phyloP scores from a whole-genome alignment of 2,888 invertebrate species.

The Ashinkailepas kermadecensis region DNA sequence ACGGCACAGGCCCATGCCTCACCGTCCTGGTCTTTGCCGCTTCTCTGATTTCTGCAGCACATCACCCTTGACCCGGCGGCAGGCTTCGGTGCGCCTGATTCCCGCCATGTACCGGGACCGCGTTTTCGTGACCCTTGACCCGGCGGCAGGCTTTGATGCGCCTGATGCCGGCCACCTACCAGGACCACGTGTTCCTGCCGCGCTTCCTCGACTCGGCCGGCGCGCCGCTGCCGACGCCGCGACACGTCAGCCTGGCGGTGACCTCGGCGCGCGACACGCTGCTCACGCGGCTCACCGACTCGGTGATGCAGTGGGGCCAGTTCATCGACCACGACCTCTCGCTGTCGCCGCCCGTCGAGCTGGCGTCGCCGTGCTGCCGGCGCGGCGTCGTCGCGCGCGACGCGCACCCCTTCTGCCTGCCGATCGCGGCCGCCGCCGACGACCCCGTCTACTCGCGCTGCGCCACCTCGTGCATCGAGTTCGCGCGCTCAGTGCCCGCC shows the following conservation, averaged over 20 bases:
- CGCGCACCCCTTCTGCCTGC: slow-evolving; percentile 3
- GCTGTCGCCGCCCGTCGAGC: slow-evolving; percentile 29
- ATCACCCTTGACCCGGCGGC: no score
- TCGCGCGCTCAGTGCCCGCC: not conserved
- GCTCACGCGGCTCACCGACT: slow-evolving; percentile 61
- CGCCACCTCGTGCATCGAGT: not conserved
- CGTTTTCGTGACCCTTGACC: slow-evolving; percentile 26
- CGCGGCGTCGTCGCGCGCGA: not conserved
- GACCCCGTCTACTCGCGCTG: not conserved
- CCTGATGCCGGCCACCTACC: slow-evolving; percentile 21
- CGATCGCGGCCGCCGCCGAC: not conserved
- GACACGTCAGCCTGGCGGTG: slow-evolving; percentile 62
- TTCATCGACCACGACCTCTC: slow-evolving; percentile 34
- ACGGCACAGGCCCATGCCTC: no score
- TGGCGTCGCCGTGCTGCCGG: not conserved
- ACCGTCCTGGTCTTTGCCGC: no score
- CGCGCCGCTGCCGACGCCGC: slow-evolving; percentile 59
- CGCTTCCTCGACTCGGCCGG: slow-evolving; percentile 43
- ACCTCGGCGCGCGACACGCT: slow-evolving; percentile 52
- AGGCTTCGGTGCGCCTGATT: slow-evolving; percentile 37
- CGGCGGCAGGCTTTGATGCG: slow-evolving; percentile 36
- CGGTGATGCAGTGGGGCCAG: slow-evolving; percentile 42
- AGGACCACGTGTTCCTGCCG: slow-evolving; percentile 40
- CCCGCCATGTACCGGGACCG: slow-evolving; percentile 29
- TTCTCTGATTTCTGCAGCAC: no score